Conservation (phyloP, 1,140 invertebrate genomes). For the Galleria mellonella region DNA sequence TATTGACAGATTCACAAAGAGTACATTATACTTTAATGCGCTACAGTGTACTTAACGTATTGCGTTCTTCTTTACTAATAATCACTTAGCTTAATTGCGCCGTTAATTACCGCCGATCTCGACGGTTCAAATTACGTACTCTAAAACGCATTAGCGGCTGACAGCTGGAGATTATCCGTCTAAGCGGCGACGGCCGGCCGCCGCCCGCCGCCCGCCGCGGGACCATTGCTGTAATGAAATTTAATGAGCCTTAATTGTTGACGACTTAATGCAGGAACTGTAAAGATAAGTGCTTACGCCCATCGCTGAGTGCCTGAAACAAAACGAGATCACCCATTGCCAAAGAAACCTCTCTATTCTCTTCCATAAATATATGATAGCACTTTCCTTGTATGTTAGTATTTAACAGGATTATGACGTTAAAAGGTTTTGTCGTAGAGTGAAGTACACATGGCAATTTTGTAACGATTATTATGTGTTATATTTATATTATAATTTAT, state of each 20-base stretch:
- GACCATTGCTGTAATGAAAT: constrained; percentile 65
- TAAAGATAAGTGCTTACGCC: constrained; percentile 54
- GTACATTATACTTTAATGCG: too few relatives aligned
- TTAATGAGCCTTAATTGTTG: constrained; percentile 71
- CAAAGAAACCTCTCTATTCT: constrained; percentile 6
- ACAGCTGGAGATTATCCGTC: constrained; percentile 73
- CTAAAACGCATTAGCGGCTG: constrained; percentile 72
- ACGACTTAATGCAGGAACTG: constrained; percentile 69
- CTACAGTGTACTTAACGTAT: constrained; percentile 9
- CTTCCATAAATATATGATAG: constrained; percentile 6
- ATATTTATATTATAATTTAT: too few relatives aligned
- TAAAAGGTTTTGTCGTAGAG: constrained; percentile 14
- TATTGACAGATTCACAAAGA: too few relatives aligned
- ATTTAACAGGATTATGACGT: constrained; percentile 9
- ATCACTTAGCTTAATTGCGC: constrained; percentile 53
- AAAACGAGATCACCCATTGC: constrained; percentile 12
- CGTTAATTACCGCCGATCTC: constrained; percentile 71
- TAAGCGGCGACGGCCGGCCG: constrained; percentile 50
- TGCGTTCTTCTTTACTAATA: constrained; percentile 23
- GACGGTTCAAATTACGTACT: constrained; percentile 73
- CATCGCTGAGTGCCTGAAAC: constrained; percentile 25
- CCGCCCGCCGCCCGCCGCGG: constrained; percentile 27
- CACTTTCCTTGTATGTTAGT: constrained; percentile 7
- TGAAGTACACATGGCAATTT: not conserved
- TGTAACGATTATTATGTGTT: not conserved